Conservation (phyloP, 2,797 vertebrate genomes). For the Coregonus ussuriensis region DNA sequence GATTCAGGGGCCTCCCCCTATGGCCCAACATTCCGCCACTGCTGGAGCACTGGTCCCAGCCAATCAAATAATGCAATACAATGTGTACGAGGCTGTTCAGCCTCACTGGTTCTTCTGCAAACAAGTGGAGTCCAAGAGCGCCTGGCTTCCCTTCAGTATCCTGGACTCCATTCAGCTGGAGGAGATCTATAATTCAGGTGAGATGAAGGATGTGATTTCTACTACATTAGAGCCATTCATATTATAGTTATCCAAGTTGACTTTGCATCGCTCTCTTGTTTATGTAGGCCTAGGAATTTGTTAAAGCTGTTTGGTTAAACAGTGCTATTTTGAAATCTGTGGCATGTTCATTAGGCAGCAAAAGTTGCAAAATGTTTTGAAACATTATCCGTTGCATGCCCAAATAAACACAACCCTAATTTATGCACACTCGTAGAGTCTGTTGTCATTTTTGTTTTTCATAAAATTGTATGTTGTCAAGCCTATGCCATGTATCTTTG, state of each 20-base stretch:
- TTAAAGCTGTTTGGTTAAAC: too few species aligned
- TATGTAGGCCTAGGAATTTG: too few species aligned
- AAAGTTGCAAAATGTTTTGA: not conserved
- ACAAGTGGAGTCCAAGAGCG: conserved; percentile 86
- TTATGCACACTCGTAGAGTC: not conserved
- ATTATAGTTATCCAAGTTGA: too few species aligned
- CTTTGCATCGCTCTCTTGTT: too few species aligned
- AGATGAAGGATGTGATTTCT: conserved; percentile 11
- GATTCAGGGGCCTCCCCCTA: conserved; percentile 55
- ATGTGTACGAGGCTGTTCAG: conserved; percentile 88
- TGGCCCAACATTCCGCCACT: conserved; percentile 46
- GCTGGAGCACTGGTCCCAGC: conserved; percentile 77
- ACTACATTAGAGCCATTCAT: not conserved
- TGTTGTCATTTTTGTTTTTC: not conserved
- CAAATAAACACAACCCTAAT: not conserved
- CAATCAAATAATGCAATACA: conserved; percentile 75
- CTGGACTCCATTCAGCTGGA: conserved; percentile 91
- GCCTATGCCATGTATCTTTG: too few species aligned
- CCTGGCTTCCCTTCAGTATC: conserved; percentile 95
- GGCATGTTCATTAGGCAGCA: not conserved
- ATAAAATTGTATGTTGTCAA: not conserved
- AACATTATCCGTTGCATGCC: not conserved
- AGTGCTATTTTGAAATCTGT: too few species aligned
- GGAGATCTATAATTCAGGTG: conserved; percentile 95
- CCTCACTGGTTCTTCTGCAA: conserved; percentile 98